A percentile compares a stretch with the other conserved stretches of the same genome.
These are phyloP conservation scores for Arizona elegans DNA, from an alignment of 2,113 vertebrate species.

Conservation along the genomic window DNA sequence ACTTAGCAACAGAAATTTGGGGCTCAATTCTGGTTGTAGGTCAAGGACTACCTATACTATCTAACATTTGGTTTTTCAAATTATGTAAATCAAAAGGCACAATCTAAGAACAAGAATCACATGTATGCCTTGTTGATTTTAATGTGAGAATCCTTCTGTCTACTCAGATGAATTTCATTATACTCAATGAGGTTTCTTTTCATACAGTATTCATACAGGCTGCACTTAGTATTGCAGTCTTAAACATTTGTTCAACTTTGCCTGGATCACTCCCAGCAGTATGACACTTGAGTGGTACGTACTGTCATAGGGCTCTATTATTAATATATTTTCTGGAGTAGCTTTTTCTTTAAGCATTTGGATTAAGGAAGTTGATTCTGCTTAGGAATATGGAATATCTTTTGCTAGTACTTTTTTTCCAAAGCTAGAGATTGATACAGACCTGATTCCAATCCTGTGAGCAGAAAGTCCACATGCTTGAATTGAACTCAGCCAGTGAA, in stretches of 20 bases:
- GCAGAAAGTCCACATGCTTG: conserved; percentile 76
- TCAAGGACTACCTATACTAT: too few species aligned
- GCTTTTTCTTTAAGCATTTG: background rate
- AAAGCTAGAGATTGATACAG: conserved; percentile 15
- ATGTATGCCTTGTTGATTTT: background rate
- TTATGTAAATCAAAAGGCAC: background rate
- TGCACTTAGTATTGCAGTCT: background rate
- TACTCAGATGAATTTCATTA: background rate
- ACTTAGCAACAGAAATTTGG: too few species aligned
- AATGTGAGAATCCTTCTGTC: background rate
- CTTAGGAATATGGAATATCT: background rate
- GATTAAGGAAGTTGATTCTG: background rate
- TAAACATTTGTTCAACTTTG: background rate
- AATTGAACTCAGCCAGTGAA: conserved; percentile 73
- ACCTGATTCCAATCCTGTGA: conserved; percentile 75
- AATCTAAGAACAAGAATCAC: background rate
- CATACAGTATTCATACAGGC: background rate
- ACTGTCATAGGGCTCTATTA: background rate
- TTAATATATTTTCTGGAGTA: background rate
- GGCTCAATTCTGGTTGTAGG: too few species aligned
- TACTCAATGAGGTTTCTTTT: background rate
- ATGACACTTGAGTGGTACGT: background rate
- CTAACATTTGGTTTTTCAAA: background rate
- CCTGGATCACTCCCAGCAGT: background rate
- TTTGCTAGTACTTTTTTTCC: conserved; percentile 4